phyloP scores from a whole-genome alignment of 2,113 vertebrate genomes.

The Pollimyrus isidori region DNA sequence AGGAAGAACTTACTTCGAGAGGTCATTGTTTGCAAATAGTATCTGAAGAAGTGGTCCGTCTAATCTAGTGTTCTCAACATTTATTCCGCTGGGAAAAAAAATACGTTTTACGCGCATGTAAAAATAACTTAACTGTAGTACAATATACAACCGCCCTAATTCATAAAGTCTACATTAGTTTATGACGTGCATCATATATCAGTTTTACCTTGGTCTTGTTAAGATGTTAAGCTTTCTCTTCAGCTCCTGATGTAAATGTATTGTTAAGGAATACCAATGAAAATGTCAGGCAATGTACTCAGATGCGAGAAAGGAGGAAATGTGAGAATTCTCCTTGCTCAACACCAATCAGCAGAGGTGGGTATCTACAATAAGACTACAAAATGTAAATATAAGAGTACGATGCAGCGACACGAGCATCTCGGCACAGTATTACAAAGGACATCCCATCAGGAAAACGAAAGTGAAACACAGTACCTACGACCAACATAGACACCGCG shows the following conservation, averaged over 20 bases:
- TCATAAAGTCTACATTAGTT: neutral
- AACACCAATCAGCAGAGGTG: neutral
- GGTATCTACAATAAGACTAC: neutral
- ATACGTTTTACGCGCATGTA: conserved; percentile 16
- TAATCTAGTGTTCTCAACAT: conserved; percentile 66
- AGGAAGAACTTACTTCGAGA: conserved; percentile 83
- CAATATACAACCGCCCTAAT: neutral
- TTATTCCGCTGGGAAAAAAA: conserved; percentile 67
- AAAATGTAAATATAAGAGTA: neutral
- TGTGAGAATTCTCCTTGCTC: neutral
- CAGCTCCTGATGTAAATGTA: conserved; percentile 73
- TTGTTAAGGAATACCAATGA: conserved; percentile 60
- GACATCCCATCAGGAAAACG: neutral
- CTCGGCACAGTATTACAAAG: neutral
- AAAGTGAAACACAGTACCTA: neutral
- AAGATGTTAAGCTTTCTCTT: conserved; percentile 78
- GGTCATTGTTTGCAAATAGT: conserved; percentile 84
- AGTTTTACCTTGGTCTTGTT: conserved; percentile 75
- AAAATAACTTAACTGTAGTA: neutral
- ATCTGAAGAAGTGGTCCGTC: conserved; percentile 88
- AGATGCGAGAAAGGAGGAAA: neutral
- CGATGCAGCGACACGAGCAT: neutral
- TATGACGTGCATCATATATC: neutral
- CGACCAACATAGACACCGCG: neutral
- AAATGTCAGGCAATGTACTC: neutral